These are phyloP conservation scores for Zootermopsis nevadensis DNA, from an alignment of 2,888 invertebrate genomes.

Conservation along the genomic window DNA sequence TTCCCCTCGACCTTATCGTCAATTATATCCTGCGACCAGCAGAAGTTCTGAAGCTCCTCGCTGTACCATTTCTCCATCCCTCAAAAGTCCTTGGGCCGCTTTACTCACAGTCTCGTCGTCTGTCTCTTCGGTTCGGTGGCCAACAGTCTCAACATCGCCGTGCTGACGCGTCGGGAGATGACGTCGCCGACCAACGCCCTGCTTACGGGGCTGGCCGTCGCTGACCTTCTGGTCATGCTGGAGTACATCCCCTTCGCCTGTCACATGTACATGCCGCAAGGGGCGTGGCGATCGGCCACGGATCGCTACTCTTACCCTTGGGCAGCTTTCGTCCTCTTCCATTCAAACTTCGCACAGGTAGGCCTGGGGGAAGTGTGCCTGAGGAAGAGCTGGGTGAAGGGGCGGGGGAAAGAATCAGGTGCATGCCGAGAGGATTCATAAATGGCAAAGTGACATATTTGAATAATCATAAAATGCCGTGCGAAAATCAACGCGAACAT, in stretches of 20 bases:
- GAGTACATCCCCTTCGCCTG: constrained; percentile 83
- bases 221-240: constrained; percentile 90
- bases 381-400: no score
- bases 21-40: no score
- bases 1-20: no score
- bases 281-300: constrained; percentile 65
- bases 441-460: no score
- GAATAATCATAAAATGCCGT: no score
- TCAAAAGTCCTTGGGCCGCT: no score
- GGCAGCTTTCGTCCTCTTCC: constrained; percentile 80
- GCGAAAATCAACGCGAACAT: no score
- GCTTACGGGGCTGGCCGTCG: constrained; percentile 85
- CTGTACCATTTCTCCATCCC: no score
- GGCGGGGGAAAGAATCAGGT: no score
- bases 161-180: constrained; percentile 85
- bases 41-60: no score
- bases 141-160: constrained; percentile 87
- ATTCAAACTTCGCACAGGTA: constrained; percentile 79
- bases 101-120: constrained; percentile 83
- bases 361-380: not conserved
- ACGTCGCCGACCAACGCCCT: constrained; percentile 88
- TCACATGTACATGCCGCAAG: constrained; percentile 74
- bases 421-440: no score
- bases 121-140: constrained; percentile 89
- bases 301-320: constrained; percentile 76